These are phyloP conservation scores for Discoglossus pictus DNA, from an alignment of 2,797 vertebrate genomes.

Conservation along the genomic window DNA sequence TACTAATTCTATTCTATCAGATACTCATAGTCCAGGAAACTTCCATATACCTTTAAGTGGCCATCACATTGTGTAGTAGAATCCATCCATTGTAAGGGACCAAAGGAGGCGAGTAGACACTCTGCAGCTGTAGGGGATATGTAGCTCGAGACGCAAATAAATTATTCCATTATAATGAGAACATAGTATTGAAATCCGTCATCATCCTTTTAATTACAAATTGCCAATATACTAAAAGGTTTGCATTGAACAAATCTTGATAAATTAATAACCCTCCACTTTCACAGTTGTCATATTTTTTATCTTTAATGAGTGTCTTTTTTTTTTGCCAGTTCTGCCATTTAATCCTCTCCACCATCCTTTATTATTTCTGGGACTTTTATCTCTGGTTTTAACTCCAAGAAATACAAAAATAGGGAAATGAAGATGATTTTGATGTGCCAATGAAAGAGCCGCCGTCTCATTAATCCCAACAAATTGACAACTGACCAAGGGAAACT, in stretches of 20 bases:
- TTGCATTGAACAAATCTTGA: slow-evolving; percentile 15
- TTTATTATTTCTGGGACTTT: slow-evolving; percentile 11
- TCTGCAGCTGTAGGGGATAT: too few relatives aligned
- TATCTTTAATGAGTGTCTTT: slow-evolving; percentile 21
- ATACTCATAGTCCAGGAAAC: too few relatives aligned
- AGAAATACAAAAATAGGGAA: neutral
- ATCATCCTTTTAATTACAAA: slow-evolving; percentile 26
- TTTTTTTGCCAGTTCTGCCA: slow-evolving; percentile 35
- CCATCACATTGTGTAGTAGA: too few relatives aligned
- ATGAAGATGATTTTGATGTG: slow-evolving; percentile 24
- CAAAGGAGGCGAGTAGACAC: too few relatives aligned
- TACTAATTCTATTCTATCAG: too few relatives aligned
- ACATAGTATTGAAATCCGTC: neutral
- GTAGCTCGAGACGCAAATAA: neutral
- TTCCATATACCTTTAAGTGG: too few relatives aligned
- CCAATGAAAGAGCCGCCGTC: neutral
- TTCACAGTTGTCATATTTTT: slow-evolving; percentile 5
- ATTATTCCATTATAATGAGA: slow-evolving; percentile 4
- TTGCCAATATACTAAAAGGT: slow-evolving; percentile 37
- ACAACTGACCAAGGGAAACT: neutral
- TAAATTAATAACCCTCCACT: slow-evolving; percentile 8
- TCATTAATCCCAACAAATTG: neutral
- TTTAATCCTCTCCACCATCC: slow-evolving; percentile 2
- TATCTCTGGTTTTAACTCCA: neutral
- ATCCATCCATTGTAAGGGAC: too few relatives aligned